These are phyloP conservation scores for Mactra quadrangularis DNA, from an alignment of 1,140 invertebrate species.

Conservation along the genomic window DNA sequence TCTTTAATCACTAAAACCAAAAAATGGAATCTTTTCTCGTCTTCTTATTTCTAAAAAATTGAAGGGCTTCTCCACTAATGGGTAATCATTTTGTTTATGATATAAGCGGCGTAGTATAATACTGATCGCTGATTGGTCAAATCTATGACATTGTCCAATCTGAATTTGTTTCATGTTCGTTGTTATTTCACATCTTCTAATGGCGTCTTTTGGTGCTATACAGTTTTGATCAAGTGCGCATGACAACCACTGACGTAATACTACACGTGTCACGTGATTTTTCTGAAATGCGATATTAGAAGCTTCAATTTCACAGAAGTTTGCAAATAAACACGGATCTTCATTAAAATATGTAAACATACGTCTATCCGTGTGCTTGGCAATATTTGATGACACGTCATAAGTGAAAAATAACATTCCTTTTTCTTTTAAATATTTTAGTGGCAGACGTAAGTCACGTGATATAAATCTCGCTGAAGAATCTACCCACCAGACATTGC, in stretches of 20 bases:
- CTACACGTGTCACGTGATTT: not conserved
- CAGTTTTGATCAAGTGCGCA: slow-evolving; percentile 14
- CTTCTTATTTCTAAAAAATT: slow-evolving; percentile 9
- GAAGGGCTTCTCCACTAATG: slow-evolving; percentile 28
- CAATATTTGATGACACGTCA: not conserved
- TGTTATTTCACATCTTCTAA: not conserved
- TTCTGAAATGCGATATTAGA: not conserved
- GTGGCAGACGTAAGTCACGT: not conserved
- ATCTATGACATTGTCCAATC: slow-evolving; percentile 18
- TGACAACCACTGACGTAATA: not conserved
- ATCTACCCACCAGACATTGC: slow-evolving; percentile 30
- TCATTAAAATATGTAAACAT: slow-evolving; percentile 20
- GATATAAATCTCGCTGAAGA: slow-evolving; percentile 4
- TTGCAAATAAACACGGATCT: slow-evolving; percentile 9
- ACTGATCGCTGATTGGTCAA: slow-evolving; percentile 31
- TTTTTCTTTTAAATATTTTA: slow-evolving; percentile 7
- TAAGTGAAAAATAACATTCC: slow-evolving; percentile 38
- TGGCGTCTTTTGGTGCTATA: slow-evolving; percentile 1
- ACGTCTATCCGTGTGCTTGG: not conserved
- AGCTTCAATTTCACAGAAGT: slow-evolving; percentile 22
- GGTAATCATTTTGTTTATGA: slow-evolving; percentile 35
- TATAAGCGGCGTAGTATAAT: slow-evolving; percentile 15
- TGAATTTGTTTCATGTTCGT: not conserved
- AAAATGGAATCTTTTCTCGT: slow-evolving; percentile 7
- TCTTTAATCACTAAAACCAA: too few species aligned